Conservation (phyloP, 2,888 invertebrate species). For the Kryphioiulus occultus region DNA sequence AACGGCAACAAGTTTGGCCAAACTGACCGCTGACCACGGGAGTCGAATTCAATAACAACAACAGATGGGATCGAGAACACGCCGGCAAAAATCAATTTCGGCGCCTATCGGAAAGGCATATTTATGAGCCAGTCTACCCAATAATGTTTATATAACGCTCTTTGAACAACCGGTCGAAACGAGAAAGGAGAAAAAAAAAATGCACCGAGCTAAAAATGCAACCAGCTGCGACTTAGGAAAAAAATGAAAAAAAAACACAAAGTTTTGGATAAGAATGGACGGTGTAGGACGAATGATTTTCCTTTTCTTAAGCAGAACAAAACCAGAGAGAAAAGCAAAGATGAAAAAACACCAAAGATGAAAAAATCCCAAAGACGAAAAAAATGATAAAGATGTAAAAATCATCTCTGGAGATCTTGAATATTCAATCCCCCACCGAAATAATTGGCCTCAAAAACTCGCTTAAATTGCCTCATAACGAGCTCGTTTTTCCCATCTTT, state of each 20-base stretch:
- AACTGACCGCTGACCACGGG: not conserved
- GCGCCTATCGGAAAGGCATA: not conserved
- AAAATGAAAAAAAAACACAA: not conserved
- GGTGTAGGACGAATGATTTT: not conserved
- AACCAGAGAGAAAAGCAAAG: not conserved
- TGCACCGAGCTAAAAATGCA: no score
- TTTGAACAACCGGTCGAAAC: not conserved
- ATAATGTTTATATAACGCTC: slow-evolving; percentile 28
- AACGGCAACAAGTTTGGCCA: not conserved
- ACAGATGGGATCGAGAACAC: not conserved
- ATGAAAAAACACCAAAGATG: not conserved
- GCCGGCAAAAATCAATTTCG: not conserved
- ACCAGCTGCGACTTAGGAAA: no score
- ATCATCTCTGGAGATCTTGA: no score
- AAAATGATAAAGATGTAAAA: not conserved
- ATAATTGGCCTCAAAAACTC: not conserved
- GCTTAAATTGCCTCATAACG: not conserved
- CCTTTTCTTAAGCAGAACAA: not conserved
- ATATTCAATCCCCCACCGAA: not conserved
- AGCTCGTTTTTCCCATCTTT: not conserved
- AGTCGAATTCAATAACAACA: not conserved
- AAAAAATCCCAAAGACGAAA: not conserved
- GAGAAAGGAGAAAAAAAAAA: not conserved
- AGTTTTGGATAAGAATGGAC: not conserved
- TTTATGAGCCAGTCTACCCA: not conserved